Conservation (phyloP, 2,113 vertebrate species). For the Bubo bubo region DNA sequence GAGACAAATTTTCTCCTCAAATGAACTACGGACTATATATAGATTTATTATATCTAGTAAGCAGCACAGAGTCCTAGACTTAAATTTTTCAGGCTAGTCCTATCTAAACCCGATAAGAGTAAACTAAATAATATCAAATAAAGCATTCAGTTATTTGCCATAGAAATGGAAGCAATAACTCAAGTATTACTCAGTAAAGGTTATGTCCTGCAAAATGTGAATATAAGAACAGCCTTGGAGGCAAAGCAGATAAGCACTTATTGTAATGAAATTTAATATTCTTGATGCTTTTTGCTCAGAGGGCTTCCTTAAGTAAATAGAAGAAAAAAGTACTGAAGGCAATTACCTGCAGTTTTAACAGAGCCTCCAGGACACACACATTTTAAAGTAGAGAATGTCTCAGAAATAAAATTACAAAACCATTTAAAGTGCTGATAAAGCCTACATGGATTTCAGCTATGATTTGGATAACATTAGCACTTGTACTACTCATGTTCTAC, state of each 20-base stretch:
- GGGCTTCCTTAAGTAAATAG: neutral
- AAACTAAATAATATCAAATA: constrained; percentile 8
- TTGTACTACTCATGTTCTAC: neutral
- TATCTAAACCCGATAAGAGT: neutral
- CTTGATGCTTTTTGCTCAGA: neutral
- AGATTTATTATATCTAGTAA: neutral
- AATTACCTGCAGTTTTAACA: neutral
- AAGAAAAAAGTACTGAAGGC: neutral
- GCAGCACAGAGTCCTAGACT: neutral
- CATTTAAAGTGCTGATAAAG: neutral
- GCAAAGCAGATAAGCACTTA: neutral
- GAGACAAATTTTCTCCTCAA: neutral
- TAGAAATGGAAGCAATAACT: constrained; percentile 20
- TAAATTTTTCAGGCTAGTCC: neutral
- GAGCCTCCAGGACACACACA: neutral
- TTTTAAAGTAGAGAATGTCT: neutral
- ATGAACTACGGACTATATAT: neutral
- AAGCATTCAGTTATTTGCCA: neutral
- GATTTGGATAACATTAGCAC: neutral
- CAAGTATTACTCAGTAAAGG: constrained; percentile 9
- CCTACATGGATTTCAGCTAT: neutral
- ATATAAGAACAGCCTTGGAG: neutral
- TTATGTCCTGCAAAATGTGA: constrained; percentile 22
- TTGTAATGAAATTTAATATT: constrained; percentile 30
- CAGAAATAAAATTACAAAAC: neutral